Conservation (phyloP, 2,797 vertebrate species). For the Tauraco hartlaubi region DNA sequence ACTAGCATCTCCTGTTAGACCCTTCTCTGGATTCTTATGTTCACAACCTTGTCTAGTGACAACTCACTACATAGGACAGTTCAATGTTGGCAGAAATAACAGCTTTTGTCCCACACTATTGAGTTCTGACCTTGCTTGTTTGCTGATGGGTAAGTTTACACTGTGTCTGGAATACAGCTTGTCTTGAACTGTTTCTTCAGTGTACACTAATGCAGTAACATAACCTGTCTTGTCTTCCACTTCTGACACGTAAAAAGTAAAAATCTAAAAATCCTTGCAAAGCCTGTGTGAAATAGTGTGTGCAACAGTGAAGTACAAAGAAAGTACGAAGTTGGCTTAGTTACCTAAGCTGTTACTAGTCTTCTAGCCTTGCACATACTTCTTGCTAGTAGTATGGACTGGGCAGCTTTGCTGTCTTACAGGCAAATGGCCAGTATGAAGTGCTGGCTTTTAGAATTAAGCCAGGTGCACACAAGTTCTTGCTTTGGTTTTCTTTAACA, state of each 20-base stretch:
- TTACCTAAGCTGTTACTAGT: neutral
- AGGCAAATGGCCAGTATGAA: neutral
- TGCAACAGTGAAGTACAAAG: neutral
- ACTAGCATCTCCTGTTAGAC: neutral
- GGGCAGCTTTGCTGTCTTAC: neutral
- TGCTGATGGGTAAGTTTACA: neutral
- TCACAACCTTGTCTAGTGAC: neutral
- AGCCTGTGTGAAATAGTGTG: neutral
- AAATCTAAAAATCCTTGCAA: neutral
- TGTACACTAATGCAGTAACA: neutral
- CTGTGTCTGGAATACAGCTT: neutral
- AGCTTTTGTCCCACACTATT: neutral
- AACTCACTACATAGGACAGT: neutral
- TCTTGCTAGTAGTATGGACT: neutral
- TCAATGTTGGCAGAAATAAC: neutral
- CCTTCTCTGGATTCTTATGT: neutral
- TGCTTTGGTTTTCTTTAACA: conserved; percentile 79
- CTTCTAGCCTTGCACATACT: neutral
- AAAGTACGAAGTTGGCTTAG: neutral
- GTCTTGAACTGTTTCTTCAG: neutral
- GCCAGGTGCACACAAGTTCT: neutral
- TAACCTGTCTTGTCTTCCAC: neutral
- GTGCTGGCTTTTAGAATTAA: neutral
- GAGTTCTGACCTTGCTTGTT: neutral
- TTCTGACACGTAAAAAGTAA: neutral